A percentile compares a stretch with the other conserved stretches of the same genome.
Conservation (phyloP, 1,140 invertebrate species). For the Drosophila nasuta region DNA sequence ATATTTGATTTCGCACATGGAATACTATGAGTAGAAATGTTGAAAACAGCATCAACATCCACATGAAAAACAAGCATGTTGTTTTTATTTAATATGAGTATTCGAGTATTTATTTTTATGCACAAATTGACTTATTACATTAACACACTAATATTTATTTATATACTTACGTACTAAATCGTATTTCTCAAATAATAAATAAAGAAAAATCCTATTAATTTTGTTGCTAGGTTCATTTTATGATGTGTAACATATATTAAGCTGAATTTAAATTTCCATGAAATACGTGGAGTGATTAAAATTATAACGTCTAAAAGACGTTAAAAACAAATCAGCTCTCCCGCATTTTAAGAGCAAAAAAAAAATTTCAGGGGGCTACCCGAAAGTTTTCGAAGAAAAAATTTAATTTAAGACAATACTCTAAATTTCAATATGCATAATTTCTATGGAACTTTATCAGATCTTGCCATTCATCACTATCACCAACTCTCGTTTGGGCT, state of each 20-base stretch:
- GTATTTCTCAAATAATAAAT: constrained; percentile 17
- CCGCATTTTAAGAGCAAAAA: too few species aligned
- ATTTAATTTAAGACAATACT: constrained; percentile 47
- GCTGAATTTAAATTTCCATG: background rate
- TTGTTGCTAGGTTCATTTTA: background rate
- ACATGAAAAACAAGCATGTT: background rate
- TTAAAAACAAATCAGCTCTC: too few species aligned
- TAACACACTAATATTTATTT: constrained; percentile 63
- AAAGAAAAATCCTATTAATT: background rate
- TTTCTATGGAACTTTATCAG: constrained; percentile 58
- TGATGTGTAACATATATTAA: background rate
- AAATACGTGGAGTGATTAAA: background rate
- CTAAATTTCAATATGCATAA: constrained; percentile 50
- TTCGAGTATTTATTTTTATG: constrained; percentile 41
- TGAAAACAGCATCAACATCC: constrained; percentile 23
- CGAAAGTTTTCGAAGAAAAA: background rate
- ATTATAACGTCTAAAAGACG: too few species aligned
- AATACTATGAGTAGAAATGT: constrained; percentile 35
- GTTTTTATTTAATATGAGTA: constrained; percentile 27
- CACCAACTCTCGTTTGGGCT: constrained; percentile 8
- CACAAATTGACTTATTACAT: constrained; percentile 44
- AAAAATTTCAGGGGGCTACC: too few species aligned
- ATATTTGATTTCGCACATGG: constrained; percentile 41
- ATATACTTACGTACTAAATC: constrained; percentile 2
- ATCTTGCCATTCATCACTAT: constrained; percentile 48